phyloP scores from a whole-genome alignment of 2,888 invertebrate species.

The Morpho helenor region DNA sequence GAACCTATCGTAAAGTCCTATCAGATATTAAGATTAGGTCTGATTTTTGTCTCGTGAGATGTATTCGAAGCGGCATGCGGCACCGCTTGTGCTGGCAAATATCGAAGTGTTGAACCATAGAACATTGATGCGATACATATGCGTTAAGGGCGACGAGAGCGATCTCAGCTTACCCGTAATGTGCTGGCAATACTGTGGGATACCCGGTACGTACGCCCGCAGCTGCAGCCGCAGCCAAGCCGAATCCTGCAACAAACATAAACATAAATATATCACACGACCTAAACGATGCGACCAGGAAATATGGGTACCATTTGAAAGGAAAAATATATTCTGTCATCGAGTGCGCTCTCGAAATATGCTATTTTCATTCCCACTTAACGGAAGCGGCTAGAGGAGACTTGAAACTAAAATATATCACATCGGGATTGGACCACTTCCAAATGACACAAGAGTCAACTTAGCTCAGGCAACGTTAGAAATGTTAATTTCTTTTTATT shows the following conservation, averaged over 20 bases:
- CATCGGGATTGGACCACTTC: slow-evolving; percentile 66
- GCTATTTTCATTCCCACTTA: slow-evolving; percentile 68
- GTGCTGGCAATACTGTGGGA: slow-evolving; percentile 87
- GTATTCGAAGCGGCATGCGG: slow-evolving; percentile 62
- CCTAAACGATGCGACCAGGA: slow-evolving; percentile 6
- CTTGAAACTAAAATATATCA: slow-evolving; percentile 60
- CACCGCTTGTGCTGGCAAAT: slow-evolving; percentile 75
- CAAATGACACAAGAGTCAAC: slow-evolving; percentile 76
- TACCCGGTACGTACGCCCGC: slow-evolving; percentile 88
- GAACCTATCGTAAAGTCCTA: slow-evolving; percentile 5
- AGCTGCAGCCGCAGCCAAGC: slow-evolving; percentile 74
- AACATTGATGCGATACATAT: slow-evolving; percentile 65
- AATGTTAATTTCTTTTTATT: slow-evolving; percentile 78
- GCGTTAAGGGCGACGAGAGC: slow-evolving; percentile 32
- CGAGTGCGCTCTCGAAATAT: slow-evolving; percentile 42
- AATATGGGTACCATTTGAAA: slow-evolving; percentile 18
- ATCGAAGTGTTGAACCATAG: slow-evolving; percentile 74
- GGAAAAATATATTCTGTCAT: slow-evolving; percentile 53
- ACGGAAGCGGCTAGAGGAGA: slow-evolving; percentile 66
- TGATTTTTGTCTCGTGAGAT: slow-evolving; percentile 80
- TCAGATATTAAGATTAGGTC: slow-evolving; percentile 32
- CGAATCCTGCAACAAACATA: slow-evolving; percentile 65
- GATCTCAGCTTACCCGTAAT: slow-evolving; percentile 87
- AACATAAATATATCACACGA: slow-evolving; percentile 31
- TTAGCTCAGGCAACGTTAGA: slow-evolving; percentile 68